A percentile compares a stretch with the other conserved stretches of the same genome.
Evolutionary conservation across 2,113 vertebrate species (phyloP).

Genomic region (Potamarius usumacintae): DNA sequence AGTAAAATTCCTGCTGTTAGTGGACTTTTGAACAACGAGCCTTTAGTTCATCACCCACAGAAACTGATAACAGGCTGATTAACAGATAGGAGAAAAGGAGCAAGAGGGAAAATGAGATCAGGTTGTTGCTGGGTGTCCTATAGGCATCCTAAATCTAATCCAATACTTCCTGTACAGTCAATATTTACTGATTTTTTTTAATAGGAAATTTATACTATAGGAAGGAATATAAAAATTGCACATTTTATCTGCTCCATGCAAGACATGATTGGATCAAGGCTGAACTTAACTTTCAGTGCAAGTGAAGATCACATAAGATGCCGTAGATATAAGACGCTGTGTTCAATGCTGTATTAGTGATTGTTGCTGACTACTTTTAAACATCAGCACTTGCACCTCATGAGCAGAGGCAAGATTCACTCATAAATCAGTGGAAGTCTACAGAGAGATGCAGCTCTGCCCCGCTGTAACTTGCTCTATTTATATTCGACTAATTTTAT

Average conservation of each 20-base stretch:
- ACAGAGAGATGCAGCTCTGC: background rate
- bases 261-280: background rate
- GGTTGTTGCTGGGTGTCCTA: background rate
- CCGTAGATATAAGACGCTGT: background rate
- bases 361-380: background rate
- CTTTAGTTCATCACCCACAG: background rate
- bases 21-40: background rate
- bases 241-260: background rate
- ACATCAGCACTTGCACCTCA: background rate
- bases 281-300: background rate
- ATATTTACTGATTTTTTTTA: background rate
- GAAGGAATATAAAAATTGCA: background rate
- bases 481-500: no score
- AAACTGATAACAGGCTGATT: background rate
- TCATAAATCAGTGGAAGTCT: background rate
- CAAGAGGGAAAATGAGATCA: background rate
- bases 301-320: background rate
- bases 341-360: background rate
- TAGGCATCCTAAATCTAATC: background rate
- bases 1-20: background rate
- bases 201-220: background rate
- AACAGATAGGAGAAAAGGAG: background rate
- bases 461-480: background rate
- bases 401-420: background rate
- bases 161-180: background rate